A percentile compares a stretch with the other conserved stretches of the same genome.
phyloP scores from a whole-genome alignment of 2,888 invertebrate species.

The Pachliopta kotzebuea region DNA sequence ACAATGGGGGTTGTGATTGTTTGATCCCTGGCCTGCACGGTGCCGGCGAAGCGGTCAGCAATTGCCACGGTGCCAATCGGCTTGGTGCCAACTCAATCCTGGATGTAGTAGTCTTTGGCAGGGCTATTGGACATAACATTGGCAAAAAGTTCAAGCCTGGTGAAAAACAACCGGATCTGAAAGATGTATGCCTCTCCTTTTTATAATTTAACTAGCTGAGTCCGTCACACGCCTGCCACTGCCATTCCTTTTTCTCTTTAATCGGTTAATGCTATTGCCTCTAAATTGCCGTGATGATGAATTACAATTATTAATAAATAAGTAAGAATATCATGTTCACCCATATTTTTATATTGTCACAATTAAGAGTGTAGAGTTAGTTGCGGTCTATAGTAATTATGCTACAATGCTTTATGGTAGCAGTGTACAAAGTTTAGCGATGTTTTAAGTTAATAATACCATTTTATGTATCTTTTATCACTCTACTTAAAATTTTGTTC shows the following conservation, averaged over 20 bases:
- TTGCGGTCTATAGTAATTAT: too few species aligned
- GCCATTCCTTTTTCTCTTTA: neutral
- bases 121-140: conserved; percentile 94
- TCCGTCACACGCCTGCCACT: neutral
- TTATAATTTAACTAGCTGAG: neutral
- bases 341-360: too few species aligned
- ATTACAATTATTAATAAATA: too few species aligned
- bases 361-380: too few species aligned
- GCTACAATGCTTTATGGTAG: too few species aligned
- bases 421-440: too few species aligned
- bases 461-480: too few species aligned
- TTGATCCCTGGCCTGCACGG: conserved; percentile 94
- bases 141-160: conserved; percentile 90
- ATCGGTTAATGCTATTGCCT: too few species aligned
- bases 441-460: too few species aligned
- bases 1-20: conserved; percentile 75
- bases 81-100: conserved; percentile 98
- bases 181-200: conserved; percentile 76
- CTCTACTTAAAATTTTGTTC: too few species aligned
- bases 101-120: conserved; percentile 98
- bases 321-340: too few species aligned
- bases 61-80: conserved; percentile 98
- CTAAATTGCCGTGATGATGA: too few species aligned
- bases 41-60: conserved; percentile 95
- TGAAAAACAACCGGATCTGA: conserved; percentile 84